Base-by-base conservation (phyloP, 2,113 vertebrate species). In the Octodon degus region DNA sequence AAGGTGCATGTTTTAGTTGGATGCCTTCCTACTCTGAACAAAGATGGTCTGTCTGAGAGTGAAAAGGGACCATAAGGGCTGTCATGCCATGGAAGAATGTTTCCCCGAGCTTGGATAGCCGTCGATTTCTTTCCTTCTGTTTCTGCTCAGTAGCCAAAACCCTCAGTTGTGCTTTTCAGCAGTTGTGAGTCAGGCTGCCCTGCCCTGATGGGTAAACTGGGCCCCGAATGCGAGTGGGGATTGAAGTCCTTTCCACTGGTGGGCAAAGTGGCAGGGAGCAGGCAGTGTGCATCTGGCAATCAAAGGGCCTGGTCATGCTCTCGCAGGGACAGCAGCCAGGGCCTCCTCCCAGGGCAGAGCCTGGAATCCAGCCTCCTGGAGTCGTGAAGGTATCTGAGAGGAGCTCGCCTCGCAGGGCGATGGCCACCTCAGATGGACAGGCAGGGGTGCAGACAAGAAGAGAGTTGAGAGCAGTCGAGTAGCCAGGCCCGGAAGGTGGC, bases 321-420 rank as follows among this genome's bases (percentile, higher is more conserved):
- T 93, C 80, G 95, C 91, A 97, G 96, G 97, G 96, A 90, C 82
- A 94, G 92, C 90, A 87, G 85, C 76, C 11, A 95, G 93, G 90
- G 91, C 91, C 0, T 24, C 93, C 85, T 77, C 84, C 25, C 58
- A 90, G 87, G 19, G 22, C 77, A 62, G 91, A 94, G 25, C 72
- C 90, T 96, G 95, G 90, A 94, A 63, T 60, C 43, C 0, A 0
- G 94, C 90, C 92, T 76, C 63, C 84, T 90, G 94, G 95, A 40
- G 27, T 86, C 14, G 25, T 72, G 65, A 65, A 77, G 53, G 60
- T 32, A 16, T 79, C 86, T 58, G 0, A 4, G 25, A 63, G 89
- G 72, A 89, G 55, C 19, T 0, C 17, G 55, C 72, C 50, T 7
- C 6, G 14, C 32, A 22, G 55, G n/a, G 16, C 13, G 3, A 53